Conservation (phyloP, 2,113 vertebrate species). For the Ptyas mucosa region DNA sequence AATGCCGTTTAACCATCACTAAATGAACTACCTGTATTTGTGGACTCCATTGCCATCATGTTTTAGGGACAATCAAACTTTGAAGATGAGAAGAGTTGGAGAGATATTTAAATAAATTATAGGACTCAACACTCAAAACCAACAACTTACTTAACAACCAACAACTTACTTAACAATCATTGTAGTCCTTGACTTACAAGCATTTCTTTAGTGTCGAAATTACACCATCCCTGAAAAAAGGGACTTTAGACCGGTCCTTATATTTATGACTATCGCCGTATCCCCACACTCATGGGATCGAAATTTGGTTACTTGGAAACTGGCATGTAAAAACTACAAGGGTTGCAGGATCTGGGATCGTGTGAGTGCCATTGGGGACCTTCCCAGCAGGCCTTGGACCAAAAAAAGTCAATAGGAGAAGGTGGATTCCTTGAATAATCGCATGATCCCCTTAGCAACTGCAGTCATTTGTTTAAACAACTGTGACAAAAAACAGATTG, state of each 20-base stretch:
- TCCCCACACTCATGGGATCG: not conserved
- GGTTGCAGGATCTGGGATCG: not conserved
- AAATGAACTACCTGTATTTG: not conserved
- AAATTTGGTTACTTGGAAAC: not conserved
- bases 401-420: not conserved
- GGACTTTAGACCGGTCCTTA: not conserved
- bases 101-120: not conserved
- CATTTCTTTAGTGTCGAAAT: not conserved
- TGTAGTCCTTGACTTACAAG: not conserved
- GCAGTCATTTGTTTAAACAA: not conserved
- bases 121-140: not conserved
- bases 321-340: not conserved
- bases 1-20: too few relatives aligned
- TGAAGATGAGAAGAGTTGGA: not conserved
- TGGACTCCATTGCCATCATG: not conserved
- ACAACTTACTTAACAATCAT: not conserved
- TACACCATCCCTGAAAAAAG: not conserved
- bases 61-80: not conserved
- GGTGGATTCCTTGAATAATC: not conserved
- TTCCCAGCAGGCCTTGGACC: not conserved
- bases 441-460: not conserved
- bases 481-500: not conserved
- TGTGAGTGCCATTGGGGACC: not conserved
- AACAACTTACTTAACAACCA: not conserved
- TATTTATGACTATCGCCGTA: not conserved